A percentile compares a stretch with the other conserved stretches of the same genome.
Evolutionary conservation across 2,113 vertebrate genomes (phyloP).

Genomic region (Amblyornis subalaris): DNA sequence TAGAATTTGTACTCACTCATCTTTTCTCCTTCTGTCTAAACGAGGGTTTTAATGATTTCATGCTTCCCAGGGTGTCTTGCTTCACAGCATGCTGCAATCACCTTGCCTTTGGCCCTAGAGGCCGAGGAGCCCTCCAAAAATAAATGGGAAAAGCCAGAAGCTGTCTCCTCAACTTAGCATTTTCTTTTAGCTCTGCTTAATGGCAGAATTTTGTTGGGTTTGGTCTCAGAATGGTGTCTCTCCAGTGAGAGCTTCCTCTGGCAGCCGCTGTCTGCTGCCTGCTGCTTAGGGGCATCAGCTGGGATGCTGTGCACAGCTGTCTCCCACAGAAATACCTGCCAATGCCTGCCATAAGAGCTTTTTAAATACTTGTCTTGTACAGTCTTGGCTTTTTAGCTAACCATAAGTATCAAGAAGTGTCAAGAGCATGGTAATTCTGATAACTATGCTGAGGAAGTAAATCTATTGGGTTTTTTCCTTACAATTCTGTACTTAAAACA

Average conservation of each 20-base stretch:
- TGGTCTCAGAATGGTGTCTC: background rate
- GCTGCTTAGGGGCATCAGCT: background rate
- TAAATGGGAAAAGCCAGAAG: conserved; percentile 26
- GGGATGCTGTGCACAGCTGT: background rate
- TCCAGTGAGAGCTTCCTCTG: background rate
- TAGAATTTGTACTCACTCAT: background rate
- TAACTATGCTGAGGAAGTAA: background rate
- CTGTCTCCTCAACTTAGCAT: background rate
- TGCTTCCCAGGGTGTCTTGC: background rate
- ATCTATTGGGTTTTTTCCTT: background rate
- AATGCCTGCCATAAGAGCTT: background rate
- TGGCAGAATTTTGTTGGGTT: background rate
- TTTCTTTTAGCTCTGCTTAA: background rate
- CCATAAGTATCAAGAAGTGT: background rate
- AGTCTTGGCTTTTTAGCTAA: background rate
- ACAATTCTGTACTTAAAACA: background rate
- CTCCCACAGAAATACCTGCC: background rate
- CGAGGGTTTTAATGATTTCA: background rate
- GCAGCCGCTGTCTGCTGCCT: background rate
- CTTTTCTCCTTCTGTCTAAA: background rate
- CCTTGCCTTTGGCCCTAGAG: conserved; percentile 33
- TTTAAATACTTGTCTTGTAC: background rate
- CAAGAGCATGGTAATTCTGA: background rate
- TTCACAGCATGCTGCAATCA: conserved; percentile 21
- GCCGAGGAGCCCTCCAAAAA: conserved; percentile 10